Conservation (phyloP, 2,888 invertebrate genomes). For the Dioctria linearis region DNA sequence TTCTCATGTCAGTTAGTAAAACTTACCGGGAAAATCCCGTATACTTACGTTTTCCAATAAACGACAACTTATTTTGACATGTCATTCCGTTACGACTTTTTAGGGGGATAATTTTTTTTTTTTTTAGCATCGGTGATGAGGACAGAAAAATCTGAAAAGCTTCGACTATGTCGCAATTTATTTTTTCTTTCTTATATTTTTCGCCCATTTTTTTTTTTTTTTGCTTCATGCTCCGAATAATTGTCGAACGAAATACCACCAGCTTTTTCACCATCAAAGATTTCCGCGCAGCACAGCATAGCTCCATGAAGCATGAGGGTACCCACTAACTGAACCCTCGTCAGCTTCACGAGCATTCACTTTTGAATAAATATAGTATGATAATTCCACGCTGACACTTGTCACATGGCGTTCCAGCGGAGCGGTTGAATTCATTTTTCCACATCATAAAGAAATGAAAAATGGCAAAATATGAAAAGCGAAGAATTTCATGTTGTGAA, state of each 20-base stretch:
- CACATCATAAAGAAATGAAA: constrained; percentile 51
- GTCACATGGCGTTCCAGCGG: constrained; percentile 34
- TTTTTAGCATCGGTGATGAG: no score
- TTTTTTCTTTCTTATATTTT: no score
- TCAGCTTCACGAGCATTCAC: constrained; percentile 22
- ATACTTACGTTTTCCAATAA: no score
- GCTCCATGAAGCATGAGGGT: background rate
- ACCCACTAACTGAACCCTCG: background rate
- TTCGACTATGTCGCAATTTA: no score
- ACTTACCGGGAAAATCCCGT: no score
- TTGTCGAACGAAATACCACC: constrained; percentile 15
- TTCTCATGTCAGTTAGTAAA: background rate
- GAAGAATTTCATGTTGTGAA: constrained; percentile 41
- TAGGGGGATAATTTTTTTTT: no score
- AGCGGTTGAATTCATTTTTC: constrained; percentile 45
- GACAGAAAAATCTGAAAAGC: no score
- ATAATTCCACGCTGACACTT: constrained; percentile 48
- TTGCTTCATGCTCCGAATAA: constrained; percentile 27
- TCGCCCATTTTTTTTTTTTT: no score
- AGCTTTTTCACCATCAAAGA: background rate
- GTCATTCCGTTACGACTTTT: background rate
- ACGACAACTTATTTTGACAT: constrained; percentile 1
- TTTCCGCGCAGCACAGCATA: background rate
- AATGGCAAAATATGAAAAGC: constrained; percentile 47
- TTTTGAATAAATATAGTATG: constrained; percentile 48